These are phyloP conservation scores for Parotocinclus haroldoi DNA, from an alignment of 2,797 vertebrate species.

Conservation along the genomic window DNA sequence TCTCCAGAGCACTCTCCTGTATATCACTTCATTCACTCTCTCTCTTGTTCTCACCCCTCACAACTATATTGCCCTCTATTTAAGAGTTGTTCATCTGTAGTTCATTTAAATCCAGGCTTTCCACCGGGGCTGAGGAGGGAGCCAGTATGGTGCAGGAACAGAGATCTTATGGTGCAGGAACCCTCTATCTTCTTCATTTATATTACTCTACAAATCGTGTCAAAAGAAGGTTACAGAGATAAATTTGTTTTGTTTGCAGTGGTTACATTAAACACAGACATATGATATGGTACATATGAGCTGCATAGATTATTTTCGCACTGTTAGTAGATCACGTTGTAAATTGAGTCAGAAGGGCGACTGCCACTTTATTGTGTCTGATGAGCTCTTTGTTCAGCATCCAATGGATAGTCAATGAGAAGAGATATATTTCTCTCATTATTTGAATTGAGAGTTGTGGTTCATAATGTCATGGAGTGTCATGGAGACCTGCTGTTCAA, in stretches of 20 bases:
- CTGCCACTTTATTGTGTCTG: slow-evolving; percentile 22
- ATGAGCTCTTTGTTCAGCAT: slow-evolving; percentile 21
- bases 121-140: slow-evolving; percentile 13
- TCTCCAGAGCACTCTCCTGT: slow-evolving; percentile 46
- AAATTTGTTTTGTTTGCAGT: slow-evolving; percentile 55
- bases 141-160: slow-evolving; percentile 14
- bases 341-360: slow-evolving; percentile 27
- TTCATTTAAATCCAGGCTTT: slow-evolving; percentile 43
- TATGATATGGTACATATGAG: slow-evolving; percentile 29
- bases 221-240: slow-evolving; percentile 47
- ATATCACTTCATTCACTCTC: slow-evolving; percentile 29
- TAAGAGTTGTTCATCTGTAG: slow-evolving; percentile 28
- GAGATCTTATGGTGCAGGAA: no score
- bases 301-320: neutral
- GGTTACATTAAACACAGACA: slow-evolving; percentile 24
- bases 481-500: neutral
- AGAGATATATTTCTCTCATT: no score
- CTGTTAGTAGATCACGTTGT: slow-evolving; percentile 39
- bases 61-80: no score
- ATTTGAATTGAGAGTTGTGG: neutral
- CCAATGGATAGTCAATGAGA: no score
- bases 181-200: slow-evolving; percentile 19
- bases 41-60: neutral
- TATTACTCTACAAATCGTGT: slow-evolving; percentile 27
- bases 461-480: slow-evolving; percentile 23